phyloP scores from a whole-genome alignment of 1,140 invertebrate species.

The Pogonognathellus flavescens region DNA sequence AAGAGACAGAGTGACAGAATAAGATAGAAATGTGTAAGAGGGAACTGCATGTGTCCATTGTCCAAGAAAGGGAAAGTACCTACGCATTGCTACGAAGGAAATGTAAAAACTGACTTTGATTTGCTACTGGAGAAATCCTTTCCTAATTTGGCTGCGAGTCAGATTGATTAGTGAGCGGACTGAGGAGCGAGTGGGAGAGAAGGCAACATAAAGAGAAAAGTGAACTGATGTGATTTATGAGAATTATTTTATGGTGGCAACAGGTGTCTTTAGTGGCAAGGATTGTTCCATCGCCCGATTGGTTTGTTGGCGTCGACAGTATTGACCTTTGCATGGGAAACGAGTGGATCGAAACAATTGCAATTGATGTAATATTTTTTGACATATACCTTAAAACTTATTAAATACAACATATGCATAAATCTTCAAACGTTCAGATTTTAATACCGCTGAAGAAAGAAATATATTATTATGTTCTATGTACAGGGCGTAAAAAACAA shows the following conservation, averaged over 20 bases:
- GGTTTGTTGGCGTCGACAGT: conserved; percentile 78
- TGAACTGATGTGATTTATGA: conserved; percentile 30
- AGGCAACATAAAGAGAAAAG: neutral
- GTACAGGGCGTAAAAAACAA: no score
- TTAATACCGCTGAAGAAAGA: no score
- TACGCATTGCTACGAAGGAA: no score
- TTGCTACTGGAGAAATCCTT: conserved; percentile 21
- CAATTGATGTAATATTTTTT: conserved; percentile 71
- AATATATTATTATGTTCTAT: no score
- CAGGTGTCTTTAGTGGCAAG: conserved; percentile 71
- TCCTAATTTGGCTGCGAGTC: conserved; percentile 11
- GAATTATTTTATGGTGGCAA: conserved; percentile 56
- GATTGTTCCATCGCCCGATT: conserved; percentile 78
- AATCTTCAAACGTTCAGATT: no score
- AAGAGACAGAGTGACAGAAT: no score
- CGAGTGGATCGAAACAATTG: conserved; percentile 75
- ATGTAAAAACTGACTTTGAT: neutral
- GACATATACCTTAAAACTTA: neutral
- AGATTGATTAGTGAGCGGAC: neutral
- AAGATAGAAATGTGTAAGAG: no score
- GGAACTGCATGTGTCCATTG: no score
- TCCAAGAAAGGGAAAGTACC: no score
- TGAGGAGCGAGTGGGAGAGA: neutral
- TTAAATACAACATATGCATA: no score
- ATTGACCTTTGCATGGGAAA: conserved; percentile 74